Base-by-base conservation (phyloP, 2,888 invertebrate species). In the Eupithecia centaureata region DNA sequence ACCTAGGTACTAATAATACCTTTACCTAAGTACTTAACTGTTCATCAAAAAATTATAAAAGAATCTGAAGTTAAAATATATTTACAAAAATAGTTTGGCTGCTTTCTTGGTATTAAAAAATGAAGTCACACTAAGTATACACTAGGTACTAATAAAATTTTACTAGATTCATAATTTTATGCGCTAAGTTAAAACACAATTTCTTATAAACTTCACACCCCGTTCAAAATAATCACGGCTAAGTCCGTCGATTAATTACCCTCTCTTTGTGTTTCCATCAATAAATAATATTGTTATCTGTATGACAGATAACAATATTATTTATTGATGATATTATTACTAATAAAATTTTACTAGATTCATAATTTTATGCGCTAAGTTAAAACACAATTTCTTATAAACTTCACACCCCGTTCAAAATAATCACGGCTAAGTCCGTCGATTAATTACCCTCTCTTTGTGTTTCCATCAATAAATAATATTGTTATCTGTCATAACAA, bases 401-500 rank as follows among this genome's bases (percentile, higher is more conserved):
- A n/a, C 27, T 13, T 30, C n/a, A 57, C 28, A 57, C 28, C 57
- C 32, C 30, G n/a, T 30, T 57, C 57, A 18, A 32, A 57, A 68
- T 65, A 65, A 68, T 54, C 58, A 8, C 38, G 52, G 52, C 51
- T 68, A 42, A 68, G 38, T 27, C 33, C 13, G 42, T 68, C 62
- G 22, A 66, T 66, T 69, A 70, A 70, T 66, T 66, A 61, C 66
- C 52, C 65, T 35, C 42, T 18, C 65, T 27, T 52, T 61, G 61
- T 67, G 57, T 47, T 67, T 62, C 57, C 61, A 57, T 73, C 62
- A 70, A 68, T 71, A 68, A 71, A 72, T 70, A 68, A 72, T 63
- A 28, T 54, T 68, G 66, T 71, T 66, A 70, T 73, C 71, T 65
- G 70, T 65, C 73, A 71, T 70, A 72, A 70, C 73, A 68, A 66